Percentiles rank a stretch among this genome's conserved stretches.
phyloP scores from a whole-genome alignment of 2,797 vertebrate genomes.

The Clarias platycephalus region DNA sequence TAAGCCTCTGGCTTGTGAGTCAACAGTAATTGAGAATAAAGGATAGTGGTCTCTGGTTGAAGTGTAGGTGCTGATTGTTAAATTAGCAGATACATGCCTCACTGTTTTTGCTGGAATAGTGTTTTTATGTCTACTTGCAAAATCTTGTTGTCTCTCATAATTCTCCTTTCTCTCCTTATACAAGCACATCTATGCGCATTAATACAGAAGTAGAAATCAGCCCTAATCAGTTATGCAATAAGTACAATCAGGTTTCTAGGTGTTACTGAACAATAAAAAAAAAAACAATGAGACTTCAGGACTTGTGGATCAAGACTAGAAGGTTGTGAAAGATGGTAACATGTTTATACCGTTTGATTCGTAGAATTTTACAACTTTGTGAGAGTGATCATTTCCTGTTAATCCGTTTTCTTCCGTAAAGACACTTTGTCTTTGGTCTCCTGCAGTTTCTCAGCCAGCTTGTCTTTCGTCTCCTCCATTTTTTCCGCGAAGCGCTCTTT shows the following conservation, averaged over 20 bases:
- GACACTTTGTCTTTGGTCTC: slow-evolving; percentile 87
- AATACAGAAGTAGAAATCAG: neutral
- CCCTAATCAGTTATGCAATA: neutral
- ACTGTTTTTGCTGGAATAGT: neutral
- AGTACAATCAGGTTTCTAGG: neutral
- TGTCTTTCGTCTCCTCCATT: slow-evolving; percentile 72
- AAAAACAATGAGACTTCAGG: neutral
- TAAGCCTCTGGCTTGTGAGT: neutral
- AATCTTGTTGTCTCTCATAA: neutral
- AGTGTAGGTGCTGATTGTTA: neutral
- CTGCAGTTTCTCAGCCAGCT: slow-evolving; percentile 72
- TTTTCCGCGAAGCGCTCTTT: slow-evolving; percentile 82
- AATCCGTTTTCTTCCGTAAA: slow-evolving; percentile 83
- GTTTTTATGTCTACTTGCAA: neutral
- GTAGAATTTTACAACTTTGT: neutral
- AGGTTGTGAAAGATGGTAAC: neutral
- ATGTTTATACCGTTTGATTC: neutral
- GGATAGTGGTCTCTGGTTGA: neutral
- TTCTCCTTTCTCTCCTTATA: neutral
- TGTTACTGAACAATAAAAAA: neutral
- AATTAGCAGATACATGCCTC: neutral
- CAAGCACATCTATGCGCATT: neutral
- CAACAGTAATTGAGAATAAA: neutral
- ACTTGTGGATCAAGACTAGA: neutral
- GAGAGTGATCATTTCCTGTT: slow-evolving; percentile 42